Evolutionary conservation across 2,888 invertebrate genomes (phyloP).

Genomic region (Tetragonula carbonaria): DNA sequence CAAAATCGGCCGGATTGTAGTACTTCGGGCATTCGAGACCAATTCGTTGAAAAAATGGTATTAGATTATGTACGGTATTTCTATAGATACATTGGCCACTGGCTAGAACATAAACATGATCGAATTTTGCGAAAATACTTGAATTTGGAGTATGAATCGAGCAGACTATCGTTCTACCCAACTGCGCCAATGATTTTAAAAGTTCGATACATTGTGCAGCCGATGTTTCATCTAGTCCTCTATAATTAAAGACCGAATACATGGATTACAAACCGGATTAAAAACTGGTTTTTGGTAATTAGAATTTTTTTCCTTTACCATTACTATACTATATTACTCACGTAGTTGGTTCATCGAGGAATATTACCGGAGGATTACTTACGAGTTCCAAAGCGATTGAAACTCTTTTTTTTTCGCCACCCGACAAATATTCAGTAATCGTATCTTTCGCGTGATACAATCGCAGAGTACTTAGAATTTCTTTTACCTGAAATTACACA

Average conservation of each 20-base stretch:
- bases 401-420: conserved; percentile 96
- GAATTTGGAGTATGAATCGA: conserved; percentile 99
- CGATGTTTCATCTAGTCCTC: conserved; percentile 96
- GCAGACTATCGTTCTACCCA: conserved; percentile 96
- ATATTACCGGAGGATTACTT: conserved; percentile 97
- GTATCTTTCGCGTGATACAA: conserved; percentile 91
- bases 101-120: conserved; percentile 95
- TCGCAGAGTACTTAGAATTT: conserved; percentile 93
- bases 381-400: conserved; percentile 96
- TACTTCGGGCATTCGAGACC: conserved; percentile 94
- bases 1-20: conserved; percentile 98
- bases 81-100: conserved; percentile 96
- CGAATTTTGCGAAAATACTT: conserved; percentile 95
- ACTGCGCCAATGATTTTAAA: conserved; percentile 93
- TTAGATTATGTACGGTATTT: conserved; percentile 91
- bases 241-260: conserved; percentile 78
- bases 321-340: conserved; percentile 84
- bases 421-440: conserved; percentile 90
- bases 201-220: conserved; percentile 94
- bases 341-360: conserved; percentile 98
- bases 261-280: too few species aligned
- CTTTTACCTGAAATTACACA: conserved; percentile 88
- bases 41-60: conserved; percentile 91
- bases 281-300: too few species aligned
- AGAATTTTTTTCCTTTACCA: too few species aligned